A percentile compares a stretch with the other conserved stretches of the same genome.
phyloP scores from a whole-genome alignment of 2,797 vertebrate genomes.

The Coendou prehensilis region DNA sequence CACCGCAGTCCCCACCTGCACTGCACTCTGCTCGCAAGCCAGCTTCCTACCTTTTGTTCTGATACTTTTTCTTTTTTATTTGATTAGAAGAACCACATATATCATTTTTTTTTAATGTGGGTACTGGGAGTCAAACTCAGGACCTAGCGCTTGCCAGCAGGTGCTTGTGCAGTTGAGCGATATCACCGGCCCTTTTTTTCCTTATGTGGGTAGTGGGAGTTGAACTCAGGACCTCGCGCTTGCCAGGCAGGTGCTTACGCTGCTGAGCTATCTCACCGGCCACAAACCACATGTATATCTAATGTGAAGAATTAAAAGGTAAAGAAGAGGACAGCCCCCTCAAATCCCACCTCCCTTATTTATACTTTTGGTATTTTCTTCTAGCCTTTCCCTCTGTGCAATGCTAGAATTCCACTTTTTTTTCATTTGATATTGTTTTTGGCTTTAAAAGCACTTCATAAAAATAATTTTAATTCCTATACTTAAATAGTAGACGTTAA shows the following conservation, averaged over 20 bases:
- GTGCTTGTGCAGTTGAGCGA: too few relatives aligned
- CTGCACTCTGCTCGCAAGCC: too few relatives aligned
- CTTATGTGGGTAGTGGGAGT: too few relatives aligned
- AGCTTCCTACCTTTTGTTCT: not conserved
- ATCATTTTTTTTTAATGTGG: too few relatives aligned
- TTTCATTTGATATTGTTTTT: conserved; percentile 1
- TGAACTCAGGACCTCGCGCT: too few relatives aligned
- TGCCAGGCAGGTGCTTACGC: too few relatives aligned
- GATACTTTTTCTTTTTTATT: not conserved
- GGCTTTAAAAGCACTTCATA: conserved; percentile 32
- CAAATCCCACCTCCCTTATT: not conserved
- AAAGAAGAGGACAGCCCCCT: not conserved
- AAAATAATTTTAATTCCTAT: conserved; percentile 49
- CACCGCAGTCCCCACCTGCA: accelerated
- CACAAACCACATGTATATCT: not conserved
- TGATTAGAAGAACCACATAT: not conserved
- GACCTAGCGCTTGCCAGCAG: too few relatives aligned
- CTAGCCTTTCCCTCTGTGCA: not conserved
- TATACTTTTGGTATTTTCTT: not conserved
- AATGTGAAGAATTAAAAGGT: not conserved
- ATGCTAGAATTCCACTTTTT: not conserved
- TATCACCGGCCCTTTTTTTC: too few relatives aligned
- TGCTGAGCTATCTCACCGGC: too few relatives aligned
- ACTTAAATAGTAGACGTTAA: conserved; percentile 42
- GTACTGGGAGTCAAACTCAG: too few relatives aligned